Conservation (phyloP, 2,113 vertebrate genomes). For the Dryoscopus gambensis region DNA sequence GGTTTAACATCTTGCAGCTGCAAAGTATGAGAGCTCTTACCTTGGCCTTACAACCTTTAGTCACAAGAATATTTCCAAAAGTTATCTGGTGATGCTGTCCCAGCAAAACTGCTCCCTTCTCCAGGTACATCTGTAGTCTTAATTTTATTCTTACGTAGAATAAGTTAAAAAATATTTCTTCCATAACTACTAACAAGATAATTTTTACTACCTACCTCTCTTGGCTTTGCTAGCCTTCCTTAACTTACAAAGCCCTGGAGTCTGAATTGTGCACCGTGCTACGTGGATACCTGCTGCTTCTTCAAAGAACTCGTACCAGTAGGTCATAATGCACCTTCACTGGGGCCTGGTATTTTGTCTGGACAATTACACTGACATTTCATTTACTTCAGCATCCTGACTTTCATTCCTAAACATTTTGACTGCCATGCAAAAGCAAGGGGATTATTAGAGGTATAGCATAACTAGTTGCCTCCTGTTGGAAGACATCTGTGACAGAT, state of each 20-base stretch:
- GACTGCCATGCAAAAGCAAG: not conserved
- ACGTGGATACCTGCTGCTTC: not conserved
- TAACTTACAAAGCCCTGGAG: not conserved
- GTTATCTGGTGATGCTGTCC: not conserved
- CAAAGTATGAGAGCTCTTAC: not conserved
- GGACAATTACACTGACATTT: not conserved
- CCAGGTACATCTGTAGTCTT: not conserved
- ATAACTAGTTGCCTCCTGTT: not conserved
- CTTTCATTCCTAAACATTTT: not conserved
- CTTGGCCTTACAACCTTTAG: not conserved
- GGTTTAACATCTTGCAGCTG: not conserved
- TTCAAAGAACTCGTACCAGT: not conserved
- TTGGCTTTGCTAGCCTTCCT: not conserved
- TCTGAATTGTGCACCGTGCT: not conserved
- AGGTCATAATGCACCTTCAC: not conserved
- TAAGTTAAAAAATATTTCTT: not conserved
- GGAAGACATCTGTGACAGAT: not conserved
- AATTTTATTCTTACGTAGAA: not conserved
- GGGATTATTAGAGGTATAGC: not conserved
- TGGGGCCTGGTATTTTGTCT: not conserved
- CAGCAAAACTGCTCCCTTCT: not conserved
- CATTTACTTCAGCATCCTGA: not conserved
- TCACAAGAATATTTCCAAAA: not conserved
- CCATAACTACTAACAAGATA: not conserved
- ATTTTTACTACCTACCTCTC: not conserved